Evolutionary conservation across 2,888 invertebrate genomes (phyloP), one percentile per base, ranked within the genome.

Genomic region (Mystacides longicornis): DNA sequence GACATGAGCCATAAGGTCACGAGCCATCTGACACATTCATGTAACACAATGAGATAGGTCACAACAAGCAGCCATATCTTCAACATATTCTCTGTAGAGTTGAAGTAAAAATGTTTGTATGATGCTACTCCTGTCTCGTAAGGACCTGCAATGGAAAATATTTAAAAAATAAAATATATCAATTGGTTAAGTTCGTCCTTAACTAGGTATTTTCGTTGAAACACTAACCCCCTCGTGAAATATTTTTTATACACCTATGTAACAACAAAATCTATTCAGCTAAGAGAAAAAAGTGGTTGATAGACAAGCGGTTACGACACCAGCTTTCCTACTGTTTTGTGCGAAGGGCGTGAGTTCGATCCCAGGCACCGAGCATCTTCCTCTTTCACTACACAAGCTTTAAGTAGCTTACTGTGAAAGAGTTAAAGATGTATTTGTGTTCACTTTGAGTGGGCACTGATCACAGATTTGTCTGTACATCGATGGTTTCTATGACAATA

Each of bases 61-160:
- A 82, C 81, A 1, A 82, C 78, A 19, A 80, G 65, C 23, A 77
- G 67, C 85, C 85, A 85, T 68, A 85, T 85, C 72, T 84, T 84
- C 60, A 82, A 70, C 23, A 79, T 78, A 62, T 84, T 84, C 45
- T 72, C 69, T 14, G 84, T 83, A 45, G 82, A 81, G 68, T 85
- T 85, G 68, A 85, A 85, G 68, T 85, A 85, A 70, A 85, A 78
- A 66, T 85, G 85, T 65, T 85, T 85, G 65, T 83, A 85, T 20
- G 81, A 78, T 42, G 82, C 82, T 58, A 84, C 75, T n/a, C 85
- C 85, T 22, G 81, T 79, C 67, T 85, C 85, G 64, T 85, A 85
- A 11, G 82, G 81, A 14, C 84, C 81, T 80, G 63, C 43, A 65
- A 68, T 21, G 37, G 42, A 54, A 47, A 14, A 45, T 16, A 22